These are phyloP conservation scores for Jacana jacana DNA, from an alignment of 2,113 vertebrate genomes.

Conservation along the genomic window DNA sequence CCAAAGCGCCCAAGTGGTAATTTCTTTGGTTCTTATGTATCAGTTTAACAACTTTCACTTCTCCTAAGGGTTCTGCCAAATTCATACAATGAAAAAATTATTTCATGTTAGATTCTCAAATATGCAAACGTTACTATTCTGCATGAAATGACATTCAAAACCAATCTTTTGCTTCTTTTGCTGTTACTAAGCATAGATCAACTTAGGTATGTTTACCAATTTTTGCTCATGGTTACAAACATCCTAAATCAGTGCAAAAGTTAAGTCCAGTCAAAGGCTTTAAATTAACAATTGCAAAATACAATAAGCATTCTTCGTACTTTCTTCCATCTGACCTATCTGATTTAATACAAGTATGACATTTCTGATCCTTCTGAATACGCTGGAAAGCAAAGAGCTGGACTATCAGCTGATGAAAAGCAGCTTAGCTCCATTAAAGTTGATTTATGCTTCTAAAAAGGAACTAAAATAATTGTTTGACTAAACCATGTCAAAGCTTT, in stretches of 20 bases:
- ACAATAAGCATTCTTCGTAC: not conserved
- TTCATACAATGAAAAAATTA: not conserved
- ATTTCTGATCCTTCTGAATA: not conserved
- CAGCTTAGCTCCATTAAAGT: not conserved
- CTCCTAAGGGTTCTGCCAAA: not conserved
- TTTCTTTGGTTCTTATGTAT: not conserved
- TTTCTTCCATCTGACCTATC: not conserved
- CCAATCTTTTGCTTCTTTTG: not conserved
- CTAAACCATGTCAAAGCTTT: not conserved
- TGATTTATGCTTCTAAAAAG: not conserved
- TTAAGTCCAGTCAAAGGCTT: not conserved
- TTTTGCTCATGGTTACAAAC: slow-evolving; percentile 9
- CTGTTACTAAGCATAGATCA: not conserved
- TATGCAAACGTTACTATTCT: not conserved
- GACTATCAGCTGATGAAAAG: not conserved
- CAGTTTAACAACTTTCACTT: not conserved
- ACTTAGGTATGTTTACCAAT: not conserved
- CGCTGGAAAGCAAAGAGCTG: not conserved
- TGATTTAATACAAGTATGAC: not conserved
- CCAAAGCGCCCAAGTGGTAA: accelerated
- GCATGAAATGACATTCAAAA: not conserved
- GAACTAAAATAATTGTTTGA: not conserved
- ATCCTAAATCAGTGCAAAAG: not conserved
- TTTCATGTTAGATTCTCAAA: not conserved
- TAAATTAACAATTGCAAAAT: not conserved